phyloP scores from a whole-genome alignment of 2,113 vertebrate species.

The Rhombomys opimus region DNA sequence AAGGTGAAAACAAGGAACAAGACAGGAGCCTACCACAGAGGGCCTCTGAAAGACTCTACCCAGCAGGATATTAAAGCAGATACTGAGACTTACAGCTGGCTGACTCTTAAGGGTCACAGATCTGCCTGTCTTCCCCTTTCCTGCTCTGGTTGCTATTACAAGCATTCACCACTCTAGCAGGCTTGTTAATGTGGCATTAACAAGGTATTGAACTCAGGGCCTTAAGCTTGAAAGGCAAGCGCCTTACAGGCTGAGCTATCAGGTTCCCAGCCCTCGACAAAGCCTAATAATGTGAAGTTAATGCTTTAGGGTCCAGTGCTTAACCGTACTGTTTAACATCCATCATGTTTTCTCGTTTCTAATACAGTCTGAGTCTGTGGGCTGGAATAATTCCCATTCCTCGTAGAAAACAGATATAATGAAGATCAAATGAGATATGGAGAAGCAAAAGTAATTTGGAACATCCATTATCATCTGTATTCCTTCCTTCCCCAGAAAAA shows the following conservation, averaged over 20 bases:
- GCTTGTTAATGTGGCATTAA: neutral
- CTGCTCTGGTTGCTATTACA: neutral
- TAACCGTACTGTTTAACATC: neutral
- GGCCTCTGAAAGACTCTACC: too few species aligned
- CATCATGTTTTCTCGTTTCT: neutral
- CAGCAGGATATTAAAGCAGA: too few species aligned
- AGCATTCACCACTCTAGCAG: neutral
- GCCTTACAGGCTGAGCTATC: neutral
- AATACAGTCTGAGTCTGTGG: neutral
- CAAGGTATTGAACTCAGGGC: neutral
- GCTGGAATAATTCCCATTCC: neutral
- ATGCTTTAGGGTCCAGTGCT: neutral
- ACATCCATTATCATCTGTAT: neutral
- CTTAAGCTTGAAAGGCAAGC: neutral
- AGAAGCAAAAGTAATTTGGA: conserved; percentile 8
- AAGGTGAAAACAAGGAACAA: too few species aligned
- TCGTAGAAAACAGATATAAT: neutral
- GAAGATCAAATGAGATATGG: conserved; percentile 31
- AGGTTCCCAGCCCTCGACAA: neutral
- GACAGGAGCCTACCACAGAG: too few species aligned
- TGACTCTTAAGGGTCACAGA: too few species aligned
- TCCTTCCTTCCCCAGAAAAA: conserved; percentile 20
- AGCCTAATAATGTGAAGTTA: neutral
- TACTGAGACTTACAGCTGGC: neutral
- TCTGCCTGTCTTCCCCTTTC: neutral